These are phyloP conservation scores for Leucania comma DNA, from an alignment of 2,888 invertebrate genomes.

Conservation along the genomic window DNA sequence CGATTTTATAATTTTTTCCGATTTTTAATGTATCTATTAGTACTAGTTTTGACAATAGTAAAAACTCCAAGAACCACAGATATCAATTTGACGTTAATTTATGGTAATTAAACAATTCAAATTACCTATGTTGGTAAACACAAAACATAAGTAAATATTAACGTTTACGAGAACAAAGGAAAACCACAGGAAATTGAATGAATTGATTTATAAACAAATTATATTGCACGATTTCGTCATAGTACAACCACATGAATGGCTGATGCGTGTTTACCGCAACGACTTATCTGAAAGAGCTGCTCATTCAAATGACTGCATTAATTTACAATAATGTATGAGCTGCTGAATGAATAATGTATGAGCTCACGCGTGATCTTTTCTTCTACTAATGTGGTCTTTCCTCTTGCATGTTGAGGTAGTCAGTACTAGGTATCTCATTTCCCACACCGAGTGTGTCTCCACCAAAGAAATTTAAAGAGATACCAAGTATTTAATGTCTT, in stretches of 20 bases:
- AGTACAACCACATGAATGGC: constrained; percentile 25
- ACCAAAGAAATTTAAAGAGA: too few relatives aligned
- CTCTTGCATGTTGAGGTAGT: too few relatives aligned
- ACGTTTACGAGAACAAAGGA: constrained; percentile 36
- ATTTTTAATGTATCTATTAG: too few relatives aligned
- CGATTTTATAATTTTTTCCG: too few relatives aligned
- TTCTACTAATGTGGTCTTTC: background rate
- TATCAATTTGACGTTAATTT: background rate
- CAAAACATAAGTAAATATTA: constrained; percentile 7
- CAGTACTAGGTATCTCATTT: too few relatives aligned
- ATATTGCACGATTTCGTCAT: constrained; percentile 26
- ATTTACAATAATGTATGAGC: constrained; percentile 16
- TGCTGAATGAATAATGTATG: constrained; percentile 29
- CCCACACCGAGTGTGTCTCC: too few relatives aligned
- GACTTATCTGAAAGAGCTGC: constrained; percentile 1
- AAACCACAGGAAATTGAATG: constrained; percentile 40
- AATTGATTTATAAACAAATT: background rate
- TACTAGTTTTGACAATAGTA: background rate
- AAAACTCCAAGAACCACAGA: constrained; percentile 12
- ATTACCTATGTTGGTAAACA: background rate
- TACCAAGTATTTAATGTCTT: too few relatives aligned
- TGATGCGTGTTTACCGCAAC: constrained; percentile 19
- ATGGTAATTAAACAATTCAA: background rate
- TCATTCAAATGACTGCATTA: constrained; percentile 26
- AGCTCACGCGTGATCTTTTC: background rate